Conservation (phyloP, 2,888 invertebrate species). For the Microdon myrmicae region DNA sequence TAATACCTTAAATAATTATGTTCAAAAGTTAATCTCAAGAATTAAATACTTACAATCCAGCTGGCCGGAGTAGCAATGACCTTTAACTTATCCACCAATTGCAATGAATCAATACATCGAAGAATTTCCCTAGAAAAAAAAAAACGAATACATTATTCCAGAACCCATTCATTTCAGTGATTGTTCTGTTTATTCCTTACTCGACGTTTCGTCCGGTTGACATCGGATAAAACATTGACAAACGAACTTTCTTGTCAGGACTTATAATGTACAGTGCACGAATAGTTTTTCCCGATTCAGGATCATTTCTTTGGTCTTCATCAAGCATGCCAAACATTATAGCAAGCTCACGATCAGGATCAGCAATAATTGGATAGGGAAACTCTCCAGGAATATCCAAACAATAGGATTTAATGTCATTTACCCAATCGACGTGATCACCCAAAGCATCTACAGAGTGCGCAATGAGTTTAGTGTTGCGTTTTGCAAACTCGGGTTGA, state of each 20-base stretch:
- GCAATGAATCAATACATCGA: conserved; percentile 84
- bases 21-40: not conserved
- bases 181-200: conserved; percentile 73
- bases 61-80: conserved; percentile 86
- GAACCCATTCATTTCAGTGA: not conserved
- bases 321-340: conserved; percentile 82
- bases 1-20: not conserved
- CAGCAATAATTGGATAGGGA: conserved; percentile 86
- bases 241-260: conserved; percentile 80
- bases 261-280: conserved; percentile 83
- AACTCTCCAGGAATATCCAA: conserved; percentile 77
- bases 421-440: conserved; percentile 81
- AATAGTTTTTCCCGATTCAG: conserved; percentile 76
- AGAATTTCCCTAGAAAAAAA: conserved; percentile 77
- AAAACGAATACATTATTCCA: not conserved
- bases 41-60: conserved; percentile 75
- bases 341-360: conserved; percentile 77
- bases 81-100: conserved; percentile 76
- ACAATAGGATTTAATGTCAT: conserved; percentile 78
- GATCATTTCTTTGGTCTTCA: conserved; percentile 75
- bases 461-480: conserved; percentile 80
- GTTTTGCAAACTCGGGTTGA: conserved; percentile 74
- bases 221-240: conserved; percentile 85
- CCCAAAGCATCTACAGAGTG: conserved; percentile 81
- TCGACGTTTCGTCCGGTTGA: conserved; percentile 88